Conservation (phyloP, 2,797 vertebrate genomes). For the Sylvia borin region DNA sequence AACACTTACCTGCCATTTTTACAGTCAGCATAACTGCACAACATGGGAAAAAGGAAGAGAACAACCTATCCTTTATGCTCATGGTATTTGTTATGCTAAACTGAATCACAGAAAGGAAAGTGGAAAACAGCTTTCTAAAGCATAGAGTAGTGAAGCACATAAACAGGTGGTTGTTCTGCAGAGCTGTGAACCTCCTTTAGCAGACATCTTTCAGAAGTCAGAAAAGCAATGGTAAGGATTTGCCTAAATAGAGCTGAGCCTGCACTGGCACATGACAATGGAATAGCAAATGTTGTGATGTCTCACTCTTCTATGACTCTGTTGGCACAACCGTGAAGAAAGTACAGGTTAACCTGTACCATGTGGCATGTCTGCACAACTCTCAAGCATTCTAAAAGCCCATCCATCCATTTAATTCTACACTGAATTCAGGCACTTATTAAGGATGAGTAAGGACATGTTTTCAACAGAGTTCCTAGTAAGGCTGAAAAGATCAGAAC, state of each 20-base stretch:
- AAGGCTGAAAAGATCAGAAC: background rate
- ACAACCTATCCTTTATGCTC: background rate
- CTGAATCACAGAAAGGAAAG: background rate
- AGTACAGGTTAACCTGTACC: background rate
- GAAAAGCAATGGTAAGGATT: background rate
- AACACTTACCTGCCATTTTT: background rate
- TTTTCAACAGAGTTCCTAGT: background rate
- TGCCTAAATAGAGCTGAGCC: background rate
- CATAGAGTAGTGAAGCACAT: background rate
- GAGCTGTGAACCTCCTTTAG: background rate
- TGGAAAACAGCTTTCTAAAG: background rate
- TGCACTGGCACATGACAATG: background rate
- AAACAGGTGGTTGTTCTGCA: background rate
- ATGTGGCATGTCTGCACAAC: background rate
- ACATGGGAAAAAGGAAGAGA: background rate
- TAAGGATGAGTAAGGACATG: background rate
- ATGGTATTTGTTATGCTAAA: background rate
- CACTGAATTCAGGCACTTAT: background rate
- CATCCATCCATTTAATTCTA: background rate
- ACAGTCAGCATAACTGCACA: background rate
- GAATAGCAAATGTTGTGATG: background rate
- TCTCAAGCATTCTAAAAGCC: background rate
- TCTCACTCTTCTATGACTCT: background rate
- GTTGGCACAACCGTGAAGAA: background rate
- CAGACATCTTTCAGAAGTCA: background rate